These are phyloP conservation scores for Malurus alboscapulatus DNA, from an alignment of 2,113 vertebrate species.

Conservation along the genomic window DNA sequence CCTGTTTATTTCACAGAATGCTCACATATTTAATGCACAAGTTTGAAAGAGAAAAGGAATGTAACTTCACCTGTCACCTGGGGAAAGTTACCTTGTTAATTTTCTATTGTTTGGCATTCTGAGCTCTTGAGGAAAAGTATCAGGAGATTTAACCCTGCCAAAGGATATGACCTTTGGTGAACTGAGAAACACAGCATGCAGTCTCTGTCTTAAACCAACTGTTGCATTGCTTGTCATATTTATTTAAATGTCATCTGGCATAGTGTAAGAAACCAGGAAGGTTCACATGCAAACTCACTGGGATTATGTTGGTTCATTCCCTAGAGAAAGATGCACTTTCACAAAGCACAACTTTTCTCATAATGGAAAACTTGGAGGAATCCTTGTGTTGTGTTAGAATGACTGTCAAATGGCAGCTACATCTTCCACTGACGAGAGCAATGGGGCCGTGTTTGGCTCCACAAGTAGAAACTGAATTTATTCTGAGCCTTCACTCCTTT, in stretches of 20 bases:
- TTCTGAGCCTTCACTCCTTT: not conserved
- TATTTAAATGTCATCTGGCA: not conserved
- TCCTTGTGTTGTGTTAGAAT: not conserved
- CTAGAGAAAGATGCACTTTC: not conserved
- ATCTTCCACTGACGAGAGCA: not conserved
- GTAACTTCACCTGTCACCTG: conserved; percentile 15
- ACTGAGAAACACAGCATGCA: not conserved
- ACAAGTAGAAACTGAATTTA: not conserved
- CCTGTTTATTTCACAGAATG: not conserved
- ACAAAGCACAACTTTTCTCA: not conserved
- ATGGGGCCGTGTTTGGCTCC: not conserved
- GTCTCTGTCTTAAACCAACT: not conserved
- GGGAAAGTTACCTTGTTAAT: conserved; percentile 1
- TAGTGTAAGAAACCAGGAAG: fast-evolving
- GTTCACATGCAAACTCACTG: not conserved
- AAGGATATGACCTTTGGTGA: not conserved
- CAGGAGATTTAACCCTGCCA: not conserved
- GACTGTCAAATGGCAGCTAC: not conserved
- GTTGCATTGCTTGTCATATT: not conserved
- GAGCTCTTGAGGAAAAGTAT: not conserved
- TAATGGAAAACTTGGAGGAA: not conserved
- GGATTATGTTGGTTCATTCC: not conserved
- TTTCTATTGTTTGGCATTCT: not conserved
- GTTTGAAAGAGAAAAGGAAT: not conserved
- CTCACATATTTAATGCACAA: not conserved